A percentile compares a stretch with the other conserved stretches of the same genome.
Conservation (phyloP, 1,140 invertebrate species). For the Theocolax elegans region DNA sequence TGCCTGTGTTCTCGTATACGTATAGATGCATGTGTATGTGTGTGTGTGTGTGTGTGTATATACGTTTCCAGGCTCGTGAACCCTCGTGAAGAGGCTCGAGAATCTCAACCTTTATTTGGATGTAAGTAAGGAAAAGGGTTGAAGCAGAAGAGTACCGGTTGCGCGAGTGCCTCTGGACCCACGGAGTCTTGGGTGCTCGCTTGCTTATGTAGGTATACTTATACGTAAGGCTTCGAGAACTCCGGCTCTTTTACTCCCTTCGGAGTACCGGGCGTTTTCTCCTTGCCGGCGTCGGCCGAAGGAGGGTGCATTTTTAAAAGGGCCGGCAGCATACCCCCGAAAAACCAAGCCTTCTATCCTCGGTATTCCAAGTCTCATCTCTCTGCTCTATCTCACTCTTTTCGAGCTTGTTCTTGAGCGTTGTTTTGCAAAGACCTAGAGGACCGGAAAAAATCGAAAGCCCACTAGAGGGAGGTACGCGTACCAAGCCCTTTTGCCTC, state of each 20-base stretch:
- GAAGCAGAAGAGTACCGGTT: slow-evolving; percentile 36
- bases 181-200: slow-evolving; percentile 6
- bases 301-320: slow-evolving; percentile 44
- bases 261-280: background rate
- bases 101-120: slow-evolving; percentile 64
- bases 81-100: slow-evolving; percentile 38
- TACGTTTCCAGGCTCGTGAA: background rate
- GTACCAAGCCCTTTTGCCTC: background rate
- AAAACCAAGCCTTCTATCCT: slow-evolving; percentile 2
- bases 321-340: background rate
- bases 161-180: background rate
- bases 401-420: slow-evolving; percentile 4
- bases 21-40: too few species aligned
- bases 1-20: too few species aligned
- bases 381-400: too few species aligned
- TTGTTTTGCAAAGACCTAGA: slow-evolving; percentile 17
- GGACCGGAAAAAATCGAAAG: slow-evolving; percentile 30
- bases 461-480: slow-evolving; percentile 8
- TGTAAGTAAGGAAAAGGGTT: slow-evolving; percentile 66
- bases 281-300: background rate
- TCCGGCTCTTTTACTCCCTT: background rate
- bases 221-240: background rate
- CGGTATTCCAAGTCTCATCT: too few species aligned
- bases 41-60: too few species aligned
- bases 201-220: too few species aligned